Base-by-base conservation (phyloP, 2,113 vertebrate species). In the Elephantulus edwardii region DNA sequence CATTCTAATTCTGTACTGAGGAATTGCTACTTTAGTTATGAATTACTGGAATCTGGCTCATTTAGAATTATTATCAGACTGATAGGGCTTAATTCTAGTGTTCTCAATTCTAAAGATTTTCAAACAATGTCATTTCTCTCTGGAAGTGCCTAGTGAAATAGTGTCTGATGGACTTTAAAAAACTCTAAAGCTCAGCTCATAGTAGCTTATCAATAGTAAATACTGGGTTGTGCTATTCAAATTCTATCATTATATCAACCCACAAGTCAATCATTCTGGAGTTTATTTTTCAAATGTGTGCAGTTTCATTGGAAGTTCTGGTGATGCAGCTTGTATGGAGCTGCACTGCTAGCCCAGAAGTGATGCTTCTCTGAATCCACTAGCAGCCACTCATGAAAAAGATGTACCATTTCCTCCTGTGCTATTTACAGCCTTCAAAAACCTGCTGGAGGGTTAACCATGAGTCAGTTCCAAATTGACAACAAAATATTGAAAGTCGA, bases 31-130 rank as follows among this genome's bases (percentile, higher is more conserved):
- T 66, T 92, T 82, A 94, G 82, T 77, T 86, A 90, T 94, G 89
- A 94, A 92, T 91, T n/a, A 77, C 91, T 93, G 60, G 20, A 91
- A 83, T 52, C 71, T 95, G 94, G 91, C 79, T 83, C 60, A 70
- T 85, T 50, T 76, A 70, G 64, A 76, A 80, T 95, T 95, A 93
- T 77, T 86, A 86, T 83, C 95, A 93, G 95, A 82, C 79, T 88
- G 91, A 26, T 93, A 86, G 85, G 46, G 54, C 95, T 95, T 95
- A 60, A 79, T 85, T 93, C 76, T 83, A 95, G 78, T 76, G 5
- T 93, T 83, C 83, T 93, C 83, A 80, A 20, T 68, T 93, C 33
- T 92, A 85, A 86, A 38, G 58, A 83, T 95, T 60, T 83, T 89
- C 83, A 42, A 95, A 86, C 62, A 95, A 90, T 90, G 77, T 89